Base-by-base conservation (phyloP, 2,888 invertebrate species). In the Girardia tigrina region DNA sequence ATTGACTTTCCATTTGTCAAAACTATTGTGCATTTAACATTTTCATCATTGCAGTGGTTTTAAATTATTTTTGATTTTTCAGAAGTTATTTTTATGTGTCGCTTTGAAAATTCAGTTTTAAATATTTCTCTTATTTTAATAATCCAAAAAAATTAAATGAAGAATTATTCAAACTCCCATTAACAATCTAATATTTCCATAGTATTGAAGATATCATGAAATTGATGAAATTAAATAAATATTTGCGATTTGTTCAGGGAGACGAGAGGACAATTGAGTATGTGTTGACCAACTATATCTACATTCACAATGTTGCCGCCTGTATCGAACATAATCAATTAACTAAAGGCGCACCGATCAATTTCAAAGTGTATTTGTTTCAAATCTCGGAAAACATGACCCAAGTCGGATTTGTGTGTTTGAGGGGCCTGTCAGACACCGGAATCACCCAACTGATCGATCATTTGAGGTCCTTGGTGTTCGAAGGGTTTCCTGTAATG, bases 351-450 rank as follows among this genome's bases (percentile, higher is more conserved):
- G n/a, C 56, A 2, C 8, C 56, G n/a, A 56, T 56, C 23, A 56
- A 56, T 56, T 56, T 56, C n/a, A 56, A 56, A 56, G n/a, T 56
- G 4, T 56, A 56, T 16, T 16, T 56, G 23, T 56, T 56, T 56
- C 56, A 56, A 56, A 56, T 56, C 4, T 56, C n/a, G 4, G 56
- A 56, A 56, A 56, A 56, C n/a, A 56, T n/a, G 56, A 56, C 56
- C 23, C 56, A 56, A 56, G 56, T 56, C 23, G 56, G 56, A 56
- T 56, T 56, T 56, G n/a, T 56, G n/a, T 56, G 56, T n/a, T 56
- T 56, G 56, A 56, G 56, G n/a, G 56, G 56, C n/a, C n/a, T 56
- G n/a, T 56, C 56, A 2, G 56, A 56, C 4, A n/a, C 23, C 23
- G 56, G 56, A 16, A 56, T 56, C n/a, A 20, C 56, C n/a, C 56